Percentiles rank a stretch among this genome's conserved stretches.
phyloP scores from a whole-genome alignment of 1,140 invertebrate genomes.

The Lordiphosa clarofinis region DNA sequence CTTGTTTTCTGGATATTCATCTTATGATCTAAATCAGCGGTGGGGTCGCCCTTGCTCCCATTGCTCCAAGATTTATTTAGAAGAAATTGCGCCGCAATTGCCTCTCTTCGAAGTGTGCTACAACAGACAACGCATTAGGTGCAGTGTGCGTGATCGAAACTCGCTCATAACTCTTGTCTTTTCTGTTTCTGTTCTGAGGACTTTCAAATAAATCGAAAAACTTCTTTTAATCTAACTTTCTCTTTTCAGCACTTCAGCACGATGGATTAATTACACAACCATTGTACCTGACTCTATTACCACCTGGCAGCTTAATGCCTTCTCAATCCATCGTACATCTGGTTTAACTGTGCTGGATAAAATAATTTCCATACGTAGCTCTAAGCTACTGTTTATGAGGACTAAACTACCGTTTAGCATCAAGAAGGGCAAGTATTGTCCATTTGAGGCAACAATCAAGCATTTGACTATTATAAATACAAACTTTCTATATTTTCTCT shows the following conservation, averaged over 20 bases:
- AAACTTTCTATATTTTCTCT: too few relatives aligned
- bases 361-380: slow-evolving; percentile 6
- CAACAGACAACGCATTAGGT: too few relatives aligned
- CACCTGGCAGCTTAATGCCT: slow-evolving; percentile 25
- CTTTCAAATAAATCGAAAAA: too few relatives aligned
- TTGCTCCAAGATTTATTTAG: too few relatives aligned
- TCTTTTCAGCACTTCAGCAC: neutral
- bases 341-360: slow-evolving; percentile 12
- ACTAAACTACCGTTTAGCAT: slow-evolving; percentile 10
- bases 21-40: too few relatives aligned
- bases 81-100: too few relatives aligned
- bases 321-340: slow-evolving; percentile 6
- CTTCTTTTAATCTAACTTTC: neutral
- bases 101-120: too few relatives aligned
- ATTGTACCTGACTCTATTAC: slow-evolving; percentile 2
- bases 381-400: slow-evolving; percentile 6
- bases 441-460: neutral
- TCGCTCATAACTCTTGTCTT: too few relatives aligned
- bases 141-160: too few relatives aligned
- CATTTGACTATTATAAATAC: neutral
- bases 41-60: too few relatives aligned
- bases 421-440: slow-evolving; percentile 15
- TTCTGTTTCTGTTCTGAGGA: too few relatives aligned
- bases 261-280: neutral
- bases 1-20: too few relatives aligned